Conservation (phyloP, 2,797 vertebrate genomes). For the Lagodon rhomboides region DNA sequence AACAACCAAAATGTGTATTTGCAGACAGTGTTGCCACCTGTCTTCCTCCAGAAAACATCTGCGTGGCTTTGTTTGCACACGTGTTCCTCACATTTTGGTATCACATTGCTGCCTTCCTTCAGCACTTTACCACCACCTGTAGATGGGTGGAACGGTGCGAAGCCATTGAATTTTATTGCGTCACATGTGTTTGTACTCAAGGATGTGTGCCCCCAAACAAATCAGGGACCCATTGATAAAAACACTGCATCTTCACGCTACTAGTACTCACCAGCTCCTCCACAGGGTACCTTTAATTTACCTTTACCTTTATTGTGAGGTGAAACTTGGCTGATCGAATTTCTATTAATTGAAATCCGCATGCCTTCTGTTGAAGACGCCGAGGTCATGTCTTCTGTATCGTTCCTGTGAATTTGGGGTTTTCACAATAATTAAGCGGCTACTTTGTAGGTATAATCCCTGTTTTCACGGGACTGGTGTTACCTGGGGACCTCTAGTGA, state of each 20-base stretch:
- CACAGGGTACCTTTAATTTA: background rate
- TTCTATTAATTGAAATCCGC: too few species aligned
- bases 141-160: background rate
- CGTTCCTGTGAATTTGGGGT: too few species aligned
- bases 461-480: too few species aligned
- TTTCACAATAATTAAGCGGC: too few species aligned
- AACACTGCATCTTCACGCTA: background rate
- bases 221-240: background rate
- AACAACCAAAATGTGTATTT: constrained; percentile 5
- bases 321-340: background rate
- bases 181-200: background rate
- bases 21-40: background rate
- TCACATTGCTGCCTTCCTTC: too few species aligned
- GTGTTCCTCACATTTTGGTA: background rate
- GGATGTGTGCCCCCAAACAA: background rate
- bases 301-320: background rate
- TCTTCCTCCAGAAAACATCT: background rate
- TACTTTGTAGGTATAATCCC: background rate
- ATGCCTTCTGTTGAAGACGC: background rate
- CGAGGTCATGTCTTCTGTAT: too few species aligned
- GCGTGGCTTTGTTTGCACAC: background rate
- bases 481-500: too few species aligned
- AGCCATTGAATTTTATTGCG: background rate
- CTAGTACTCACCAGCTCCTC: background rate
- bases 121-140: background rate